Base-by-base conservation (phyloP, 1,140 invertebrate genomes). In the Zaprionus inermis region DNA sequence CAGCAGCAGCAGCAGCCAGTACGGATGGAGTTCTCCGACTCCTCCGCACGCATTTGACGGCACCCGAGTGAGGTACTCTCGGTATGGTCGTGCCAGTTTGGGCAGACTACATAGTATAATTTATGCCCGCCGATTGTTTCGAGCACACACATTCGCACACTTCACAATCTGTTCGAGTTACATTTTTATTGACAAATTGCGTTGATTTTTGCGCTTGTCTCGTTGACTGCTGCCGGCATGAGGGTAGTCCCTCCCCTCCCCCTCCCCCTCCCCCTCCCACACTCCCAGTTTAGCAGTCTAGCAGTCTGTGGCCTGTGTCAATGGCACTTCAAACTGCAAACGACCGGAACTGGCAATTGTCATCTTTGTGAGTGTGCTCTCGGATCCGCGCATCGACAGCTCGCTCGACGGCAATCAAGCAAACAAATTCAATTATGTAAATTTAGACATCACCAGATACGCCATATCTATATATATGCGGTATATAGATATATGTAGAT, bases 351-450 rank as follows among this genome's bases (percentile, higher is more conserved):
- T 89, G 80, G 85, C 85, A 89, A 89, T 89, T 89, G 84, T 88
- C 80, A 85, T 80, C 89, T 88, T 80, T 76, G 82, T 11, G 4
- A 2, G 4, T 9, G 36, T 12, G 3, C 84, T 70, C 83, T 72
- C 67, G 52, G 75, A 51, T 54, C 55, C 59, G 74, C 60, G 65
- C 83, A 86, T 89, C 84, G 84, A 88, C 84, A 90, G 81, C 85
- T 90, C 75, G 38, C 38, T 44, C 38, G 38, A 44, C 38, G 72
- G 78, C 85, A 89, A 89, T 89, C 85, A 84, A 89, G 84, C 84
- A 91, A 88, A 91, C 89, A 91, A 91, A 91, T 91, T 91, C 89
- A 91, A 91, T 91, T 91, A 91, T 91, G 89, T 91, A 91, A 91
- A 91, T 91, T 86, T 78, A 88, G 80, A 89, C 79, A 88, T 88